phyloP scores from a whole-genome alignment of 2,113 vertebrate genomes.

The Cisticola juncidis region DNA sequence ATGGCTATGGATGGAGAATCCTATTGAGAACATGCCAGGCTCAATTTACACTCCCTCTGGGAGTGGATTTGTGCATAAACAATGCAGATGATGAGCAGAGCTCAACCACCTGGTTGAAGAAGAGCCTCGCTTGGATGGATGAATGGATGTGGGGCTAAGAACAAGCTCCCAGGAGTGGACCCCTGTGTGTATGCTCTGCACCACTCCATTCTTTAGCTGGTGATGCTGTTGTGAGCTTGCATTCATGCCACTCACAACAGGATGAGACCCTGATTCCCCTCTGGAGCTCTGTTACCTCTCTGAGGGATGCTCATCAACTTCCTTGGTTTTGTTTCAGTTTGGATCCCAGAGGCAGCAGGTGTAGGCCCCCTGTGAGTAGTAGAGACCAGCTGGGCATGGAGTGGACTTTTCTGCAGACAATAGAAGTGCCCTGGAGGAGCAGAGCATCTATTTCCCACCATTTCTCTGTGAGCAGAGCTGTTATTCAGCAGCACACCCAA shows the following conservation, averaged over 20 bases:
- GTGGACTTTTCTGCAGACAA: neutral
- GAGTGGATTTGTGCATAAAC: neutral
- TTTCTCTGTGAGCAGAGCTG: neutral
- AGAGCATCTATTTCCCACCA: neutral
- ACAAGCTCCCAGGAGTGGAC: neutral
- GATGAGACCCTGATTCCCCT: accelerated
- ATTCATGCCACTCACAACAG: neutral
- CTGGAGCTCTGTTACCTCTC: neutral
- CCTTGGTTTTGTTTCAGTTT: neutral
- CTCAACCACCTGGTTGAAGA: neutral
- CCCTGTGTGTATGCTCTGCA: accelerated
- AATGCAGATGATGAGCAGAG: neutral
- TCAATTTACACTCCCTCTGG: neutral
- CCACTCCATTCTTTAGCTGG: neutral
- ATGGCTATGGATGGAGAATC: neutral
- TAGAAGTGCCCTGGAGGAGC: neutral
- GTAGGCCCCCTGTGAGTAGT: accelerated
- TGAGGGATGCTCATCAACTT: neutral
- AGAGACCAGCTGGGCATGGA: neutral
- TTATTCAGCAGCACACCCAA: neutral
- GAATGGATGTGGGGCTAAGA: neutral
- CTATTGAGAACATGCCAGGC: accelerated
- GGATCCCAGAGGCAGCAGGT: neutral
- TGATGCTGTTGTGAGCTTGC: neutral
- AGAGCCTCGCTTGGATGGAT: neutral